Percentiles rank a stretch among this genome's conserved stretches.
phyloP scores from a whole-genome alignment of 2,797 vertebrate species.

The Mus spretus region DNA sequence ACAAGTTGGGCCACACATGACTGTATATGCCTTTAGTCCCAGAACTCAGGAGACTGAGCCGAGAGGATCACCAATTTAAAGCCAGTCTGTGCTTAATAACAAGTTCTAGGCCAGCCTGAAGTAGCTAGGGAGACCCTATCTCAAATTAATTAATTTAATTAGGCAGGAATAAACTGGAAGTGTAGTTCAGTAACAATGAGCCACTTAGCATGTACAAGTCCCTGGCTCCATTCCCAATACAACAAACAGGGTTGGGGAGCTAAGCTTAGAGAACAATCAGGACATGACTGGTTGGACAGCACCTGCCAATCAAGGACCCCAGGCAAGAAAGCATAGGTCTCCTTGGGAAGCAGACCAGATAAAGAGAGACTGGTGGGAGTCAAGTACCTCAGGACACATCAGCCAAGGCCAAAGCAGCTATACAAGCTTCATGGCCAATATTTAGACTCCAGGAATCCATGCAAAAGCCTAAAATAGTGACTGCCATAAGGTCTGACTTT shows the following conservation, averaged over 20 bases:
- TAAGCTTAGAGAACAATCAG: background rate
- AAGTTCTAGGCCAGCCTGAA: background rate
- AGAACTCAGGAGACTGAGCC: background rate
- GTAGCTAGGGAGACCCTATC: background rate
- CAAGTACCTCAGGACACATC: background rate
- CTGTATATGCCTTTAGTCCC: background rate
- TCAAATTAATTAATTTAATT: background rate
- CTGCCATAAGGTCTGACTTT: background rate
- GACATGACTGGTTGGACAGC: background rate
- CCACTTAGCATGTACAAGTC: background rate
- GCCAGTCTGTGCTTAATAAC: background rate
- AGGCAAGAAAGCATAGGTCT: background rate
- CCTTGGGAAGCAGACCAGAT: background rate
- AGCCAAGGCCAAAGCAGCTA: background rate
- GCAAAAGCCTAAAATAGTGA: background rate
- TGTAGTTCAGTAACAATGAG: background rate
- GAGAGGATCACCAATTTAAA: background rate
- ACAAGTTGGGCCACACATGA: background rate
- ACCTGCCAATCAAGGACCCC: background rate
- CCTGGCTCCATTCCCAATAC: background rate
- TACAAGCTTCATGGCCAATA: background rate
- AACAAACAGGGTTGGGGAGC: background rate
- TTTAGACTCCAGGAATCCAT: background rate
- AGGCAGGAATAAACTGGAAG: too few species aligned
- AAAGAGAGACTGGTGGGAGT: background rate